Evolutionary conservation across 2,888 invertebrate species (phyloP), one percentile per base, ranked within the genome.

Genomic region (Drosophila suboccidentalis): DNA sequence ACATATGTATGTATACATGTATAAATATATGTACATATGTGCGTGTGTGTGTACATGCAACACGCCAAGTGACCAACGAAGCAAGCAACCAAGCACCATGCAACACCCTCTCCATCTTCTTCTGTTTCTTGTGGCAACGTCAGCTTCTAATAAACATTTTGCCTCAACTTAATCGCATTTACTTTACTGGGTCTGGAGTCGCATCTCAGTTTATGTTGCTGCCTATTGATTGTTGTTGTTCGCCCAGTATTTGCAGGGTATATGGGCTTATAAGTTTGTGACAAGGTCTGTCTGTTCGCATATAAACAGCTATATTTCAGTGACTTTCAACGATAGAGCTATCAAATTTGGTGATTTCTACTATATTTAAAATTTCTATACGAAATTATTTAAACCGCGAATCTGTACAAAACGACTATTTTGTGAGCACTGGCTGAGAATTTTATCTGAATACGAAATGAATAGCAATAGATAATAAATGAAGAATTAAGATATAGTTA

Each of bases 121-220:
- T 5, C 29, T 32, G 8, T 3, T n/a, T 49, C 32, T 32, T 0
- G 2, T 34, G n/a, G 11, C 50, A 53, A 53, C 54, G 15, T 43
- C 70, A 61, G 50, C 77, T 73, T 77, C 78, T 77, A 73, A 71
- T 78, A 53, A 47, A 78, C 71, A 78, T 78, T 71, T 71, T 68
- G 84, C 78, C 76, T 82, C 70, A 50, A 65, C 67, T 80, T 85
- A 84, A 87, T 78, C 84, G 87, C 80, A 73, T 79, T 78, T 65
- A 44, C 44, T 79, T 78, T 65, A 44, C 44, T 76, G 62, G 74
- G 68, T 62, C 67, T 61, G 47, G 15, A 50, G 26, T 57, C 34
- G 50, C 41, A 69, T 22, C 44, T 57, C 9, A 34, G 8, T 5
- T 5, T 2, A 29, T 46, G 66, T 39, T 62, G 43, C 46, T 50